Evolutionary conservation across 2,113 vertebrate species (phyloP), one percentile per base, ranked within the genome.

Genomic region (Agapornis roseicollis): DNA sequence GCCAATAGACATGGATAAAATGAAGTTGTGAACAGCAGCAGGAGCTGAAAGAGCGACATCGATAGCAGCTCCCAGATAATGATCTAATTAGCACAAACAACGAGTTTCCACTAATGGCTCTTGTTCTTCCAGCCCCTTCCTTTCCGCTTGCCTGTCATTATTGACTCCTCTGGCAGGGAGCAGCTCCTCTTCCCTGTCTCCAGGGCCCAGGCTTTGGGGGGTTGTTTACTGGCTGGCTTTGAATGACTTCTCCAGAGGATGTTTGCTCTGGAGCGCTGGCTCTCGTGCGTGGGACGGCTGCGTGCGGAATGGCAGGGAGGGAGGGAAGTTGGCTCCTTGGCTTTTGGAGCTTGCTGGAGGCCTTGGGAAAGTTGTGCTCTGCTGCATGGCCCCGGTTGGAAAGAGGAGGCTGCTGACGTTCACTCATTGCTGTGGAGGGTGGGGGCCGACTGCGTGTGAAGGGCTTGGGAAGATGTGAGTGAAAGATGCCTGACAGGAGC

Each of bases 81-180:
- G 91, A 94, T 93, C 95, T 95, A 96, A 96, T 97, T 95, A 96
- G 93, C 85, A 80, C 90, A 90, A 93, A 94, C 94, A 91, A 90
- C 63, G 85, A 91, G 60, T 83, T 96, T 85, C 85, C 90, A 64
- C 95, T 96, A 95, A 96, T 93, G 94, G 83, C 85, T 95, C 94
- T 82, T 91, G 89, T 95, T 97, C 93, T 93, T 64, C 64, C 74
- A 83, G 76, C 79, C 89, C 79, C 82, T 94, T 96, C 88, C 91
- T 94, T 90, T 89, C 90, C 58, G 82, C 82, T 95, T 2, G 15
- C 88, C 85, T 74, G 88, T 83, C 25, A 0, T 25, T 74, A 80
- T 13, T 69, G 93, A 80, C 71, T 89, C 5, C 85, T 19, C 70
- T 37, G 78, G 80, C 77, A 27, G 69, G 63, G 83, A 90, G 86